Base-by-base conservation (phyloP, 2,888 invertebrate genomes). In the Metellina segmentata region DNA sequence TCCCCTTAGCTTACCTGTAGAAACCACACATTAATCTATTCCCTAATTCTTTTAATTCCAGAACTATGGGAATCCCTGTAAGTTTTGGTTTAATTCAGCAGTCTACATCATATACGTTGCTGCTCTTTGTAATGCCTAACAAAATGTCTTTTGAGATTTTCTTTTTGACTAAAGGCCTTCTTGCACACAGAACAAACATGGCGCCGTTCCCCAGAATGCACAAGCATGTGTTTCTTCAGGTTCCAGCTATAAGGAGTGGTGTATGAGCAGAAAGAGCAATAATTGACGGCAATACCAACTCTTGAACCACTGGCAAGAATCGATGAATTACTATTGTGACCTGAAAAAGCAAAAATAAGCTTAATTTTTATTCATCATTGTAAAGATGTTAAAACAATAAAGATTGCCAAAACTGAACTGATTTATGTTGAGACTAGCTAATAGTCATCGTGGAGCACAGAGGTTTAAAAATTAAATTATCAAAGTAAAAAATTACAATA, bases 191-290 rank as follows among this genome's bases (percentile, higher is more conserved):
- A 71, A 19, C 82, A 82, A 34, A 19, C 9, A n/a, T 71, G 51
- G 0, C 49, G 70, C 7, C 71, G 20, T 19, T 71, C 71, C n/a
- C 82, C 82, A n/a, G 72, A 71, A 51, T 82, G 82, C n/a, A 82
- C 51, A 16, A 72, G 49, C 51, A 70, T 7, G 51, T 82, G 82
- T n/a, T 70, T 82, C 20, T 82, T 70, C 82, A 82, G 49, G 11
- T 70, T 82, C 13, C n/a, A 79, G 5, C n/a, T 19, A 79, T 53
- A 79, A 16, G 79, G 79, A 52, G 79, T 19, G 19, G 19, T 52
- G 53, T 79, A 79, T 0, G 79, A n/a, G 20, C 79, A 79, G 11
- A 79, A 52, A 9, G 53, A 52, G 11, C 79, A 79, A 20, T 16
- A 71, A 71, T 71, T 19, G 71, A 71, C 0, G 7, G n/a, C 4